Conservation (phyloP, 2,797 vertebrate species). For the Phyllotis vaccarum region DNA sequence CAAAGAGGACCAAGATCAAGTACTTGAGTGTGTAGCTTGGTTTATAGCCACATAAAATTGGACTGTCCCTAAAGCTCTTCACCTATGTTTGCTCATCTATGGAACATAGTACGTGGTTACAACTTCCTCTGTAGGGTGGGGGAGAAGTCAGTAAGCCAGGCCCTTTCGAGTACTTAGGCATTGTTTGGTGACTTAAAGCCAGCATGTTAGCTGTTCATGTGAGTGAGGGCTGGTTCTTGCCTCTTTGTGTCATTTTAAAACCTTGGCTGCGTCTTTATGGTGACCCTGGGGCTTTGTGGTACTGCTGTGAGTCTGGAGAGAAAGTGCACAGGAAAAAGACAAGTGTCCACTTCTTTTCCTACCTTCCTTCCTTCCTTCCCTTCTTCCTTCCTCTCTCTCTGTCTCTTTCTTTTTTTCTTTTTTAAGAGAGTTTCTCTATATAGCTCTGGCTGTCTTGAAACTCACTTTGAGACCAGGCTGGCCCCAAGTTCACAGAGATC, state of each 20-base stretch:
- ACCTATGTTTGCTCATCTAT: neutral
- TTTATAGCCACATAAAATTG: neutral
- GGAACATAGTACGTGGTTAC: neutral
- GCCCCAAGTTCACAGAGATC: neutral
- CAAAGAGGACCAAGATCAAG: neutral
- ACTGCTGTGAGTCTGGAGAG: neutral
- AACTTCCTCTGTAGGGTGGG: fast-evolving
- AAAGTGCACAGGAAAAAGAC: neutral
- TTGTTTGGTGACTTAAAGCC: neutral
- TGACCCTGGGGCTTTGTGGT: neutral
- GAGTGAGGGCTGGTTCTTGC: neutral
- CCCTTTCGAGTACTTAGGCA: fast-evolving
- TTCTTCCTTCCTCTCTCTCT: no score
- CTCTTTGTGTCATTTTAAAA: neutral
- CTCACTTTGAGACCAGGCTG: neutral
- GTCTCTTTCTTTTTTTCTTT: neutral
- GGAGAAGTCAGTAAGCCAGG: neutral
- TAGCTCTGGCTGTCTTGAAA: neutral
- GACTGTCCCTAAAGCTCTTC: neutral
- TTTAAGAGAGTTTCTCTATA: neutral
- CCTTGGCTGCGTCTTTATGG: neutral
- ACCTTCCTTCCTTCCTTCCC: no score
- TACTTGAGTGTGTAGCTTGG: neutral
- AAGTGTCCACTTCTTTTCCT: no score
- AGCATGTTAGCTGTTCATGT: fast-evolving